A percentile compares a stretch with the other conserved stretches of the same genome.
Conservation (phyloP, 2,888 invertebrate genomes). For the Hyalella azteca region DNA sequence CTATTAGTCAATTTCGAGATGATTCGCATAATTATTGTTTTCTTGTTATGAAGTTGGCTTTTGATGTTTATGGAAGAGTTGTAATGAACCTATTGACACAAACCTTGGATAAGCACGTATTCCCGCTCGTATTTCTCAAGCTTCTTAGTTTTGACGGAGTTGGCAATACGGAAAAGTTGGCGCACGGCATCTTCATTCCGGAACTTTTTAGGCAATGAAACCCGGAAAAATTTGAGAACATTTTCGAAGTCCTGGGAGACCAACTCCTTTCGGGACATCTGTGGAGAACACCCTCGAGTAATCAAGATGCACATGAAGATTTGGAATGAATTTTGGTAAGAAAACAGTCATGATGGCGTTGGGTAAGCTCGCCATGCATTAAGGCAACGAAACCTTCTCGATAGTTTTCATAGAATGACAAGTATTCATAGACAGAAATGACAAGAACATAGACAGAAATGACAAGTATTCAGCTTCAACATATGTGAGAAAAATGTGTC, state of each 20-base stretch:
- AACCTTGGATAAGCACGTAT: conserved; percentile 78
- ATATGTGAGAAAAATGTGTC: neutral
- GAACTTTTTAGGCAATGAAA: conserved; percentile 94
- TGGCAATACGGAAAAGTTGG: conserved; percentile 87
- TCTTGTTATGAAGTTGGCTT: too few relatives aligned
- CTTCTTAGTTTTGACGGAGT: conserved; percentile 89
- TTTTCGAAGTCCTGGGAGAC: conserved; percentile 95
- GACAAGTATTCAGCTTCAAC: neutral
- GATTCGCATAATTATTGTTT: too few relatives aligned
- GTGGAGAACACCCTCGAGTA: conserved; percentile 48
- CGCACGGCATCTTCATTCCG: conserved; percentile 87
- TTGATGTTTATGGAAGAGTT: too few relatives aligned
- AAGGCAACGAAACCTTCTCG: too few relatives aligned
- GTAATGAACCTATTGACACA: too few relatives aligned
- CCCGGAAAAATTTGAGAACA: conserved; percentile 95
- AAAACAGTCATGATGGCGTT: too few relatives aligned
- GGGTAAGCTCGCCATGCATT: too few relatives aligned
- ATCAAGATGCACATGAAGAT: neutral
- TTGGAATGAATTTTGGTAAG: too few relatives aligned
- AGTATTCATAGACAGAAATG: neutral
- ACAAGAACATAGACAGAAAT: neutral
- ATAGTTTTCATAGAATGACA: neutral
- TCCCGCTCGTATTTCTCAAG: conserved; percentile 94
- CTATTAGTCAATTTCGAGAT: too few relatives aligned
- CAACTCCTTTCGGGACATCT: conserved; percentile 86